Evolutionary conservation across 2,888 invertebrate species (phyloP).

Genomic region (Clostera curtula): DNA sequence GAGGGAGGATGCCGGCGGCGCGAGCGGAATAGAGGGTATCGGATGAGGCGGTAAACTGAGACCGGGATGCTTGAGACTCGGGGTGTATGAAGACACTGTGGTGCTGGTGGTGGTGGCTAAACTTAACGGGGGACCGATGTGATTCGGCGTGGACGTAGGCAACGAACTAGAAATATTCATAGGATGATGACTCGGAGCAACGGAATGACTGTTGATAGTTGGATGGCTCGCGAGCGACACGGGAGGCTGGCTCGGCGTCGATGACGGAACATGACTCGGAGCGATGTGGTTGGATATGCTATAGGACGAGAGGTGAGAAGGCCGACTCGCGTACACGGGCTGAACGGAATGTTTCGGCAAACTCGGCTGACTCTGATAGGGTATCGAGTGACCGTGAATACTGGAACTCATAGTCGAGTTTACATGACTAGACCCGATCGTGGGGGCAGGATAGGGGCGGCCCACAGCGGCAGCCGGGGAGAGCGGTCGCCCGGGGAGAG

Average conservation of each 20-base stretch:
- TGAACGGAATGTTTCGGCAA: conserved; percentile 70
- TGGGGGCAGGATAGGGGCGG: conserved; percentile 55
- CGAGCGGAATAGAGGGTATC: conserved; percentile 30
- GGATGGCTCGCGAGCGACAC: conserved; percentile 54
- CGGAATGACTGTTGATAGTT: conserved; percentile 56
- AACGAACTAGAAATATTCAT: conserved; percentile 39
- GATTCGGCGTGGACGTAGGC: conserved; percentile 43
- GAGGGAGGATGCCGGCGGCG: conserved; percentile 40
- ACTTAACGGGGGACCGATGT: conserved; percentile 40
- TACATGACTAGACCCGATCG: conserved; percentile 71
- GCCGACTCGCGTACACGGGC: conserved; percentile 53
- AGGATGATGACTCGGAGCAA: conserved; percentile 44
- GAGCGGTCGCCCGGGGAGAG: conserved; percentile 45
- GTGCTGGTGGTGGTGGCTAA: conserved; percentile 41
- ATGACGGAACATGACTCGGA: conserved; percentile 74
- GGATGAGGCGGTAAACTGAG: conserved; percentile 38
- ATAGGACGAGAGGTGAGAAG: conserved; percentile 59
- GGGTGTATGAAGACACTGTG: conserved; percentile 50
- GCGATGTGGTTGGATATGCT: conserved; percentile 59
- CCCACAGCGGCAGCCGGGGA: conserved; percentile 52
- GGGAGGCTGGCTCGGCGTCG: conserved; percentile 48
- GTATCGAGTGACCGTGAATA: conserved; percentile 59
- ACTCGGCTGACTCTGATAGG: conserved; percentile 64
- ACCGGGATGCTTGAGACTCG: conserved; percentile 52
- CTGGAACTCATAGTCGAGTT: conserved; percentile 64